These are phyloP conservation scores for Sporophila hypoxantha DNA, from an alignment of 2,113 vertebrate species.

Conservation along the genomic window DNA sequence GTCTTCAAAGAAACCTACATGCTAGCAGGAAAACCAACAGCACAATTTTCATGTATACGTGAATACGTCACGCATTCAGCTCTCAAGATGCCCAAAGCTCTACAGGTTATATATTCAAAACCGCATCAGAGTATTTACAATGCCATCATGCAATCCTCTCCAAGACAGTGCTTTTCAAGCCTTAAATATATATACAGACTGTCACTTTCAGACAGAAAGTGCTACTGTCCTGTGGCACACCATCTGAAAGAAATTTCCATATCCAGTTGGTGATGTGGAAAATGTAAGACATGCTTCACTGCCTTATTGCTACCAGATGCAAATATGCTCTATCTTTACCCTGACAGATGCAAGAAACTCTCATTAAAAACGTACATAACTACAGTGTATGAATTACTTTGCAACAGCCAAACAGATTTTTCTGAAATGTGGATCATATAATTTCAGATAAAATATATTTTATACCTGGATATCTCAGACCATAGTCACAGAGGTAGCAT, in stretches of 20 bases:
- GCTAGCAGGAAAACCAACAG: background rate
- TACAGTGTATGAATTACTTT: background rate
- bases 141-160: background rate
- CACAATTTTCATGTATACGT: rapidly evolving
- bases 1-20: background rate
- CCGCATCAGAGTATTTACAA: background rate
- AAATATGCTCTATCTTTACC: background rate
- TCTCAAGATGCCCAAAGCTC: background rate
- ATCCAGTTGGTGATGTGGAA: background rate
- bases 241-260: background rate
- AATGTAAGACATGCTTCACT: background rate
- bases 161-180: background rate
- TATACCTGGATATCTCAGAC: background rate
- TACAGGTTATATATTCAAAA: background rate
- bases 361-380: background rate
- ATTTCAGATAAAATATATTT: background rate
- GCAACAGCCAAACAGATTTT: background rate
- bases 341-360: background rate
- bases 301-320: background rate
- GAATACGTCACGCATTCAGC: background rate
- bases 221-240: background rate
- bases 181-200: background rate
- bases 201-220: background rate
- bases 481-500: background rate
- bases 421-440: background rate